phyloP scores from a whole-genome alignment of 2,797 vertebrate genomes.

The Sebastes nivosus region DNA sequence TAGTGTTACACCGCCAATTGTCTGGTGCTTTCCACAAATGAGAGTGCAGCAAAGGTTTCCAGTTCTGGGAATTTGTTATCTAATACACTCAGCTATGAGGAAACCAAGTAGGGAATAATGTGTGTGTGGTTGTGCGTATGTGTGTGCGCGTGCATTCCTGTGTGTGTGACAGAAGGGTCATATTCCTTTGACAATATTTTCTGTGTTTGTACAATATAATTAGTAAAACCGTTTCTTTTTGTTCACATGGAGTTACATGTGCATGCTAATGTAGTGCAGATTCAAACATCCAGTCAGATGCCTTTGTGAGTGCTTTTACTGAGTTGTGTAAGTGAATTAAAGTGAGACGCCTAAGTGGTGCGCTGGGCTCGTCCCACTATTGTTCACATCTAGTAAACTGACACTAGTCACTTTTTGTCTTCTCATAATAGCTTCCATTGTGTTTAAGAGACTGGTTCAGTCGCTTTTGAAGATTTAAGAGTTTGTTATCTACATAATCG shows the following conservation, averaged over 20 bases:
- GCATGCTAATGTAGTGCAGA: not conserved
- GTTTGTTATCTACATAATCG: not conserved
- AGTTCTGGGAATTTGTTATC: conserved; percentile 32
- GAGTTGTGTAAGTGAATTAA: not conserved
- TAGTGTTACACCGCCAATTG: conserved; percentile 20
- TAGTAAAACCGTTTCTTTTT: not conserved
- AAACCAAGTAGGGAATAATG: not conserved
- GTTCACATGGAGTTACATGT: not conserved
- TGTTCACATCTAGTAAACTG: conserved; percentile 31
- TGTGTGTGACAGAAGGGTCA: not conserved
- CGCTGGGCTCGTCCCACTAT: not conserved
- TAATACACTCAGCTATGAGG: conserved; percentile 17
- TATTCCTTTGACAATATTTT: not conserved
- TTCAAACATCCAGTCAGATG: not conserved
- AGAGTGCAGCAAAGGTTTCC: not conserved
- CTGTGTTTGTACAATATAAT: not conserved
- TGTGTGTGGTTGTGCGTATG: not conserved
- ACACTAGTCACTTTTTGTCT: conserved; percentile 13
- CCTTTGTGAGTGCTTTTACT: not conserved
- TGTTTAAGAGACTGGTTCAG: not conserved
- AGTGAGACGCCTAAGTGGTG: not conserved
- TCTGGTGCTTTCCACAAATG: not conserved
- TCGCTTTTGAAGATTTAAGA: not conserved
- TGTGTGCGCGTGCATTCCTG: not conserved
- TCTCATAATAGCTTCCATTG: conserved; percentile 26